Conservation (phyloP, 2,888 invertebrate species). For the Gnatocerus cornutus region DNA sequence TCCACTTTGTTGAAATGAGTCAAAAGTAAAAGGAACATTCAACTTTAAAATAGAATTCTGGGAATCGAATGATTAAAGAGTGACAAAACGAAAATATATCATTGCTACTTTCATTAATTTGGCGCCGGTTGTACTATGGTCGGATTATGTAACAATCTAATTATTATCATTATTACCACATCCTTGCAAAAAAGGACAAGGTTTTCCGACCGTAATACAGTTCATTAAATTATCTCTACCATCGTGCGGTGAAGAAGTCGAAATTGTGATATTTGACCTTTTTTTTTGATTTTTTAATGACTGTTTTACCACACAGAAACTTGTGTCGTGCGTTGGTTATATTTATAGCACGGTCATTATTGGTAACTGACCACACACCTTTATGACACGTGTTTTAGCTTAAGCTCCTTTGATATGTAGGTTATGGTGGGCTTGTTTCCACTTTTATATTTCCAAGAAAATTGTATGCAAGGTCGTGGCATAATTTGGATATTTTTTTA, state of each 20-base stretch:
- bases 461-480: no score
- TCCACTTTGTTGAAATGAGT: no score
- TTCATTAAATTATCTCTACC: conserved; percentile 15
- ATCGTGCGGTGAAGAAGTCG: background rate
- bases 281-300: conserved; percentile 9
- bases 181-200: conserved; percentile 18
- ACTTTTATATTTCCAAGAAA: conserved; percentile 10
- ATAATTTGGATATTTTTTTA: no score
- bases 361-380: conserved; percentile 26
- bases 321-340: conserved; percentile 9
- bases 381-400: conserved; percentile 17
- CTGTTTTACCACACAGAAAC: conserved; percentile 21
- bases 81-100: background rate
- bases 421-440: background rate
- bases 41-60: conserved; percentile 22
- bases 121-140: conserved; percentile 5
- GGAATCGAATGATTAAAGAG: conserved; percentile 27
- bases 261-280: conserved; percentile 7
- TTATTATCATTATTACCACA: conserved; percentile 3
- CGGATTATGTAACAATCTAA: conserved; percentile 19
- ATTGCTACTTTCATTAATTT: background rate
- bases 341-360: conserved; percentile 25
- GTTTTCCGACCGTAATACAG: conserved; percentile 19
- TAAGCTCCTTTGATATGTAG: background rate
- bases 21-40: conserved; percentile 8